These are phyloP conservation scores for Kryphioiulus occultus DNA, from an alignment of 2,888 invertebrate genomes.

Conservation along the genomic window DNA sequence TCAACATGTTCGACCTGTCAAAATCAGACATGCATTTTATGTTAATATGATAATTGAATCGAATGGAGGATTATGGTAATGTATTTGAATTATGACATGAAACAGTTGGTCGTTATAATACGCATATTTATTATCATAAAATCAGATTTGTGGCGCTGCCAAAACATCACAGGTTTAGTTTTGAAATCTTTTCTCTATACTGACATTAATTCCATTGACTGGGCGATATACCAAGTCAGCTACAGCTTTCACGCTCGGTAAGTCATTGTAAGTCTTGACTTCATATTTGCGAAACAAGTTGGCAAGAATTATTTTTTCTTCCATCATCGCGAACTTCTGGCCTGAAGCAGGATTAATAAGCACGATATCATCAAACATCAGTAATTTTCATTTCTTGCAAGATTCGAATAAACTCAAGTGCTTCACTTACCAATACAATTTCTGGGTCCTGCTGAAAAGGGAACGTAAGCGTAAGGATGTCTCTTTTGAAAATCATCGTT, in stretches of 20 bases:
- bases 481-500: conserved; percentile 1
- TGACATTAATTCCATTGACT: not conserved
- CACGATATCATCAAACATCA: no score
- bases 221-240: not conserved
- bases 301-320: conserved; percentile 52
- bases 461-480: conserved; percentile 50
- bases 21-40: no score
- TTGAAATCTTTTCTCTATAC: not conserved
- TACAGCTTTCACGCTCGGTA: not conserved
- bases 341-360: conserved; percentile 36
- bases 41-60: no score
- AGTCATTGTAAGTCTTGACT: not conserved
- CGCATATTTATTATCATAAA: no score
- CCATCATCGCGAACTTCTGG: conserved; percentile 52
- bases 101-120: no score
- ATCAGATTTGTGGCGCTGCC: no score
- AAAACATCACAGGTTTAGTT: not conserved
- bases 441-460: conserved; percentile 54
- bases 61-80: no score
- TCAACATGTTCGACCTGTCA: no score
- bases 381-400: no score
- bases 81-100: no score
- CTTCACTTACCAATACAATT: conserved; percentile 52
- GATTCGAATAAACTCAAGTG: not conserved
- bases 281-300: conserved; percentile 46